Evolutionary conservation across 2,113 vertebrate genomes (phyloP).

Genomic region (Steatornis caripensis): DNA sequence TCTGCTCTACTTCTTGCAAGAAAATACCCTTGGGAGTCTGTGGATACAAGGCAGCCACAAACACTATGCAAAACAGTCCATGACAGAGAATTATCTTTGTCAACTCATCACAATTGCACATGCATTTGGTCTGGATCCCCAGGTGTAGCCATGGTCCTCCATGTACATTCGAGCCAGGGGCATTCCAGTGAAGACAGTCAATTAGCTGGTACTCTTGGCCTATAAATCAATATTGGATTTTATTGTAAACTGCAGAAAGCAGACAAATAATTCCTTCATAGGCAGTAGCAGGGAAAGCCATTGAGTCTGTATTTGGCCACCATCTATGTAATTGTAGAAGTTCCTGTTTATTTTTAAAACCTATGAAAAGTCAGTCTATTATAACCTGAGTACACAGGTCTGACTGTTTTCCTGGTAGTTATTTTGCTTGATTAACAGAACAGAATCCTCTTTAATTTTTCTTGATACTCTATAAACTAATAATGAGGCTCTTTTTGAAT

Average conservation of each 20-base stretch:
- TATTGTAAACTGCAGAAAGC: background rate
- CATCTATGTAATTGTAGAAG: background rate
- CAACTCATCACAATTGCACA: background rate
- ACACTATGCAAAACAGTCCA: background rate
- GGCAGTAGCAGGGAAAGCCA: background rate
- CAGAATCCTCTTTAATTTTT: background rate
- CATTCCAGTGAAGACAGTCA: background rate
- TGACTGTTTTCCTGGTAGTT: background rate
- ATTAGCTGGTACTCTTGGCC: background rate
- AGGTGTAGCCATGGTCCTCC: background rate
- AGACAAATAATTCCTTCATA: background rate
- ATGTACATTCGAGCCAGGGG: background rate
- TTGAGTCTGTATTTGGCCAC: background rate
- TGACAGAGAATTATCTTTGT: background rate
- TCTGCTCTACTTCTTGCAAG: background rate
- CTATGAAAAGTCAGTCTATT: background rate
- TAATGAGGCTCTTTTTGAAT: background rate
- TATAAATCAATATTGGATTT: background rate
- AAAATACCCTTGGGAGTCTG: background rate
- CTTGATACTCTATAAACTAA: background rate
- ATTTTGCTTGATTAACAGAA: background rate
- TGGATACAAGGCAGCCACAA: background rate
- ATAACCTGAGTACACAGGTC: background rate
- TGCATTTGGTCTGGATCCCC: background rate
- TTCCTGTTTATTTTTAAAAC: background rate